Percentiles rank a stretch among this genome's conserved stretches.
phyloP scores from a whole-genome alignment of 1,140 invertebrate species.

The Drosophila truncata region DNA sequence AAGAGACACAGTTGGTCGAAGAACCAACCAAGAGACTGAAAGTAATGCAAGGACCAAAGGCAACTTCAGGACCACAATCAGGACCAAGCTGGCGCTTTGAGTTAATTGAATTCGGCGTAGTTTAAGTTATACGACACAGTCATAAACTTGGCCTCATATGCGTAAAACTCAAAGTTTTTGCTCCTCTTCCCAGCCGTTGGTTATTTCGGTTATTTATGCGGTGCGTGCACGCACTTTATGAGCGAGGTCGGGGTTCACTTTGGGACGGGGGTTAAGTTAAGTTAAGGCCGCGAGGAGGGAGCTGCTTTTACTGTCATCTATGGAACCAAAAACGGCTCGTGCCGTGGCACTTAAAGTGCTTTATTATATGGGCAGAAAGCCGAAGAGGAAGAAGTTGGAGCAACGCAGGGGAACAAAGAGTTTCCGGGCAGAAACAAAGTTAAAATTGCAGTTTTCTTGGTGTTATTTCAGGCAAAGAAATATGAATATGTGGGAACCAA shows the following conservation, averaged over 20 bases:
- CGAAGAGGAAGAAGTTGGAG: neutral
- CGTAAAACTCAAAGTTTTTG: conserved; percentile 58
- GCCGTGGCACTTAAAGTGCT: conserved; percentile 60
- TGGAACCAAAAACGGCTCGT: conserved; percentile 52
- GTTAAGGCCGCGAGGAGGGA: neutral
- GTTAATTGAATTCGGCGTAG: conserved; percentile 71
- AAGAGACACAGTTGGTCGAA: conserved; percentile 31
- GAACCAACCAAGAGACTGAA: conserved; percentile 5
- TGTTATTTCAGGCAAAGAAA: conserved; percentile 1
- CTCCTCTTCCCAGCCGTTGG: conserved; percentile 4
- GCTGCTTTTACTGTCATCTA: conserved; percentile 53
- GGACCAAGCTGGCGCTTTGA: conserved; percentile 48
- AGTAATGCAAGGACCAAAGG: conserved; percentile 12
- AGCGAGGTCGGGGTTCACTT: conserved; percentile 12
- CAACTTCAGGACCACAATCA: conserved; percentile 33
- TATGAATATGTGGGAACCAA: neutral
- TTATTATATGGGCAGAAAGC: conserved; percentile 38
- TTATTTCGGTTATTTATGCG: conserved; percentile 55
- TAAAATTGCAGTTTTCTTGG: neutral
- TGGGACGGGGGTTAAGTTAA: neutral
- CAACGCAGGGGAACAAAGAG: conserved; percentile 14
- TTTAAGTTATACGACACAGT: conserved; percentile 71
- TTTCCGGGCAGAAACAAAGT: neutral
- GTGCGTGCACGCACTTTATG: conserved; percentile 53
- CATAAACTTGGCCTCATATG: conserved; percentile 70